Base-by-base conservation (phyloP, 2,113 vertebrate genomes). In the Pluvianellus socialis region DNA sequence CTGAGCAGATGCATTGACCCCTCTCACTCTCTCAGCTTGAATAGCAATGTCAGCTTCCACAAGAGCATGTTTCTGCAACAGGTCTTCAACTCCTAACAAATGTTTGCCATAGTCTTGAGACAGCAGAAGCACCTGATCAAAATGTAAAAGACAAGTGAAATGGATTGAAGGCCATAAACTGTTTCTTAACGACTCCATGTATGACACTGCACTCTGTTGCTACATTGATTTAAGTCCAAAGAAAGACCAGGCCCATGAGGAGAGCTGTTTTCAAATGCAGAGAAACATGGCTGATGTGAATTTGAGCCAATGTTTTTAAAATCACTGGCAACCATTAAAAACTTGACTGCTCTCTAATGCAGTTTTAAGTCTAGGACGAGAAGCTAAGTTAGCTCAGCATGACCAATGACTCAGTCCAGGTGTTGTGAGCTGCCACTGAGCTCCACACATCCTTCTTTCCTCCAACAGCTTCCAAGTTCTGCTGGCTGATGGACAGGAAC, bases 81-180 rank as follows among this genome's bases (percentile, higher is more conserved):
- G 97, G 96, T 99, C 99, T 96, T 99, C 99, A 55, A 99, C 99
- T 1, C 99, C 99, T 19, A 99, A 86, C 92, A 99, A 97, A 87
- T 99, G 99, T 70, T 99, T 99, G 79, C 99, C 99, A 2, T 99
- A 99, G 92, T 99, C 99, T 97, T 99, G 99, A 91, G 99, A 99
- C 47, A 99, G 93, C 82, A 99, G 95, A 82, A 99, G 96, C 98
- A 99, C 99, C 99, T 99, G 96, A 33, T 88, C 35, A 89, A 96
- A 73, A 92, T 3, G 84, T 42, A 83, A 52, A 74, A 20, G 66
- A 47, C 26, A 91, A 80, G 24, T 45, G 20, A 88, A 70, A 63
- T 3, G 14, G n/a, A 53, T 70, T 73, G 80, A 81, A 72, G 40
- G 75, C 30, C 52, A 72, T 9, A 38, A 72, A 10, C 28, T 50